Base-by-base conservation (phyloP, 2,797 vertebrate genomes). In the Sphenopsis melanotis region DNA sequence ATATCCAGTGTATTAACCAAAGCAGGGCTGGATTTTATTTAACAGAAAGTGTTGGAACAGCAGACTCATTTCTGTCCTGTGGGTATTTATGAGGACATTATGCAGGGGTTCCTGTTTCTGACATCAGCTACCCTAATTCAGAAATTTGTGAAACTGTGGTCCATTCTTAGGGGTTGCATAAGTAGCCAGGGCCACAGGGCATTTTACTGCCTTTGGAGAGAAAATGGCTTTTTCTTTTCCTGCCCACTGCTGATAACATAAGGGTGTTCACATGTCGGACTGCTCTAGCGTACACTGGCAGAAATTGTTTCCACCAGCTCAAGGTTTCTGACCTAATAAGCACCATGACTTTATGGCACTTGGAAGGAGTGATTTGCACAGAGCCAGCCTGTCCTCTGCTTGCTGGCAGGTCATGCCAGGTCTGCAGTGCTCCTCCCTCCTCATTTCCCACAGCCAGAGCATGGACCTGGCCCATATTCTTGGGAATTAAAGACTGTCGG, bases 1-100 rank as follows among this genome's bases (percentile, higher is more conserved):
- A 94, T 94, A 96, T 71, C 80, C 83, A 82, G 52, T 30, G 37
- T 70, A 84, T 95, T 93, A 92, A 82, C 81, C 44, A 93, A 94
- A 93, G 66, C n/a, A 80, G 72, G 60, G 60, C 87, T 22, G 65
- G 86, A 72, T 61, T 92, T 95, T 87, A 49, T 87, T 89, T 83
- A 93, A 77, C 77, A 75, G 87, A 63, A 90, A 75, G 5, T 56
- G 60, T 42, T 81, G 76, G 49, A 90, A 66, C 49, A 85, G 26
- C 24, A 34, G 57, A 68, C 30, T 69, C 50, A 24, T 34, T 55
- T 47, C 42, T 60, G n/a, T 71, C 71, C 56, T 93, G 36, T 34
- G 17, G 18, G 50, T 49, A 66, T 53, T 55, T 61, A 55, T 26
- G 24, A 90, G 18, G 10, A 30, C 56, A 61, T 71, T 53, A 17